Base-by-base conservation (phyloP, 2,797 vertebrate species). In the Alectoris magna region DNA sequence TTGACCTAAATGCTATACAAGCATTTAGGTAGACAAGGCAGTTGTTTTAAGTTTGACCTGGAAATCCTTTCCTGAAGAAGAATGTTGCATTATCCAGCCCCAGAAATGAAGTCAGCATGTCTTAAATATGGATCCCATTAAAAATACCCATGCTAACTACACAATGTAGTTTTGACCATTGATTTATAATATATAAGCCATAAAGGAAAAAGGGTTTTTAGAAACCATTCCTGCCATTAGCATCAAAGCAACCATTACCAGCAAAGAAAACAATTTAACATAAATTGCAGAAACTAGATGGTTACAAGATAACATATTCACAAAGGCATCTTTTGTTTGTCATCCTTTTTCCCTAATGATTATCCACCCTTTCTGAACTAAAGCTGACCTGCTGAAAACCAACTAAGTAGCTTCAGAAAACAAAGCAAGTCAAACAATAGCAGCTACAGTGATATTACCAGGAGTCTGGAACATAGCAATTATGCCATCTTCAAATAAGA, bases 391-490 rank as follows among this genome's bases (percentile, higher is more conserved):
- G 15, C 21, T 7, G 1, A 63, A 84, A 92, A 29, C 22, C 41
- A 71, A 26, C 27, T 34, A 18, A 46, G 27, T 13, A 78, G 12
- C 16, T 72, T 81, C 38, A 67, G 46, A 38, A 39, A 8, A 81
- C 24, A 23, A 23, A 22, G 51, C 43, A 8, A 7, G 1, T 23
- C 3, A 10, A 75, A 24, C 2, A 27, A 15, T 17, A 6, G 15
- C 8, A 39, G 83, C 8, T 8, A 1, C 8, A 21, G 2, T 0
- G 0, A 29, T 36, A 6, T n/a, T 46, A 53, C 11, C 18, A 67
- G 12, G 5, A 49, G 2, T 22, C 19, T 24, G 11, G 7, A 79
- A 64, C 1, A 3, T 6, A 22, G 10, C 5, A 41, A 39, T 21
- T 38, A 79, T n/a, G 9, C 9, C 17, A n/a, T n/a, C 69, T 79